These are phyloP conservation scores for Andrena camellia DNA, from an alignment of 2,888 invertebrate species.

Conservation along the genomic window DNA sequence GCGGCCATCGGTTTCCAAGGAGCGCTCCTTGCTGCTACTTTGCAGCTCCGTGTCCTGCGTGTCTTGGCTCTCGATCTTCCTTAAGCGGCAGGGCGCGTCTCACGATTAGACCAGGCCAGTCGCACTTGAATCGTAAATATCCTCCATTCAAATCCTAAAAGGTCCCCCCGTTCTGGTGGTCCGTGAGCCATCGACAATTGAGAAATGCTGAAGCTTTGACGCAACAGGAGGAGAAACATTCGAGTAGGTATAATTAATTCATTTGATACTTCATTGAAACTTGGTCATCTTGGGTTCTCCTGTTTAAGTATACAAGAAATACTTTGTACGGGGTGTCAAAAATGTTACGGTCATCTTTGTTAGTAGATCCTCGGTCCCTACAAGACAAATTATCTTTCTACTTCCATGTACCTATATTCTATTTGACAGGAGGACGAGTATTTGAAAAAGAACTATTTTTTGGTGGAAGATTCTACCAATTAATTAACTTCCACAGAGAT, in stretches of 20 bases:
- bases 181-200: background rate
- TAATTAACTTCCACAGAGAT: too few relatives aligned
- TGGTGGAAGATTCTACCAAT: too few relatives aligned
- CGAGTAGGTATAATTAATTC: background rate
- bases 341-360: too few relatives aligned
- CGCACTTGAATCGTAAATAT: slow-evolving; percentile 44
- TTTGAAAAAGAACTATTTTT: too few relatives aligned
- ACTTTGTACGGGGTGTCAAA: too few relatives aligned
- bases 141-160: background rate
- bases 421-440: too few relatives aligned
- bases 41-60: slow-evolving; percentile 43
- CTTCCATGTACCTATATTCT: too few relatives aligned
- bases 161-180: background rate
- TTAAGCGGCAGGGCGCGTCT: slow-evolving; percentile 15
- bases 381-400: too few relatives aligned
- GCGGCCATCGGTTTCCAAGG: slow-evolving; percentile 69
- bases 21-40: slow-evolving; percentile 46
- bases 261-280: background rate
- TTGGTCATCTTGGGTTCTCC: background rate
- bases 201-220: background rate
- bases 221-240: too few relatives aligned
- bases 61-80: slow-evolving; percentile 52
- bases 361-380: too few relatives aligned
- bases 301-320: background rate
- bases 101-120: slow-evolving; percentile 14